phyloP scores from a whole-genome alignment of 2,797 vertebrate species.

The Hypotaenidia philippensis region DNA sequence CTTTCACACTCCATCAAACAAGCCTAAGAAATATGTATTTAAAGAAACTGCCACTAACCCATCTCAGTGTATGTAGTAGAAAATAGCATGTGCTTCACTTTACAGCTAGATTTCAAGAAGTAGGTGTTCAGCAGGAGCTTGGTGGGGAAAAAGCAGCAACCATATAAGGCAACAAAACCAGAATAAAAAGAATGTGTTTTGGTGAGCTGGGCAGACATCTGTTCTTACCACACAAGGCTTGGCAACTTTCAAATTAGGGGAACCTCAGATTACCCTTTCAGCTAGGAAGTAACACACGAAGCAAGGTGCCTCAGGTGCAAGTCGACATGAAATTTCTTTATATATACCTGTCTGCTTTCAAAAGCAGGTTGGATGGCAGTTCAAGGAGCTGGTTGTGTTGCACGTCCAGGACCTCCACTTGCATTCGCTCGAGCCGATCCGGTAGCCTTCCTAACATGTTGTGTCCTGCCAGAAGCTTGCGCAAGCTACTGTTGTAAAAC shows the following conservation, averaged over 20 bases:
- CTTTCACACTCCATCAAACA: slow-evolving; percentile 57
- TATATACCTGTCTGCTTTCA: slow-evolving; percentile 93
- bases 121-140: slow-evolving; percentile 47
- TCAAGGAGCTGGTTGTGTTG: slow-evolving; percentile 96
- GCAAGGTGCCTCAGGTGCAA: not conserved
- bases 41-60: slow-evolving; percentile 59
- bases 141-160: slow-evolving; percentile 36
- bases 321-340: not conserved
- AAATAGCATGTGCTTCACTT: slow-evolving; percentile 47
- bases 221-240: slow-evolving; percentile 25
- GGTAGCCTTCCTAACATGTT: slow-evolving; percentile 91
- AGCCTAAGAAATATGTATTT: slow-evolving; percentile 47
- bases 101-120: slow-evolving; percentile 51
- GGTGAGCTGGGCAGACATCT: slow-evolving; percentile 35
- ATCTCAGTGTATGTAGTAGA: slow-evolving; percentile 24
- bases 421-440: slow-evolving; percentile 90
- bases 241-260: not conserved
- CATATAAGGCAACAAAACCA: slow-evolving; percentile 50
- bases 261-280: slow-evolving; percentile 37
- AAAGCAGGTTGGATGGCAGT: slow-evolving; percentile 91
- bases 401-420: slow-evolving; percentile 92
- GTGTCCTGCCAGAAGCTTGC: slow-evolving; percentile 92
- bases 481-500: slow-evolving; percentile 91
- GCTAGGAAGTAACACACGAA: not conserved
- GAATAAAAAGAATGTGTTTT: slow-evolving; percentile 29